Evolutionary conservation across 2,113 vertebrate species (phyloP).

Genomic region (Semnornis frantzii): DNA sequence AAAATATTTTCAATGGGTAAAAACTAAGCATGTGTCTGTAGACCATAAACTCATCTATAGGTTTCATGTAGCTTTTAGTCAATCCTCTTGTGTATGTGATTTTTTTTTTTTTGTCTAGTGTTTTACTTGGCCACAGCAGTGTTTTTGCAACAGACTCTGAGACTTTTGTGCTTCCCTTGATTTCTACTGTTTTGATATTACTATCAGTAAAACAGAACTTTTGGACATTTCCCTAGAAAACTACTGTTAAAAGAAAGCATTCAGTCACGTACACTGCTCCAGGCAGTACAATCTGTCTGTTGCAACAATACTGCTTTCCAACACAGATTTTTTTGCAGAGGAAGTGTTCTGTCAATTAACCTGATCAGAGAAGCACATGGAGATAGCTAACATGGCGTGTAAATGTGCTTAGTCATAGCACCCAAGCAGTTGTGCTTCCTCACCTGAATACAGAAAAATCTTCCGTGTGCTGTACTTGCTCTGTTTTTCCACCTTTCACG

Average conservation of each 20-base stretch:
- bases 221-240: neutral
- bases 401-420: neutral
- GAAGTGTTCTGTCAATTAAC: neutral
- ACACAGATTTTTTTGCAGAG: neutral
- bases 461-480: rapidly evolving
- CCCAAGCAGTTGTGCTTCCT: neutral
- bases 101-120: neutral
- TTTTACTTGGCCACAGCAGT: neutral
- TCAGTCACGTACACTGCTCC: neutral
- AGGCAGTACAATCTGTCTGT: neutral
- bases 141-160: neutral
- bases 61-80: neutral
- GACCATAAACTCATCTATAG: neutral
- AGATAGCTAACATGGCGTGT: rapidly evolving
- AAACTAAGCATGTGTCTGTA: neutral
- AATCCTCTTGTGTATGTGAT: neutral
- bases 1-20: neutral
- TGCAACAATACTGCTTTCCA: neutral
- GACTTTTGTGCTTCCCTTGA: neutral
- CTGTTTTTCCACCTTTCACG: neutral
- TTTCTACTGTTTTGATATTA: neutral
- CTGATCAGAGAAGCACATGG: neutral
- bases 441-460: neutral
- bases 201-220: neutral
- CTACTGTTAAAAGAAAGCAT: neutral